Base-by-base conservation (phyloP, 1,140 invertebrate species). In the Cydia strobilella region DNA sequence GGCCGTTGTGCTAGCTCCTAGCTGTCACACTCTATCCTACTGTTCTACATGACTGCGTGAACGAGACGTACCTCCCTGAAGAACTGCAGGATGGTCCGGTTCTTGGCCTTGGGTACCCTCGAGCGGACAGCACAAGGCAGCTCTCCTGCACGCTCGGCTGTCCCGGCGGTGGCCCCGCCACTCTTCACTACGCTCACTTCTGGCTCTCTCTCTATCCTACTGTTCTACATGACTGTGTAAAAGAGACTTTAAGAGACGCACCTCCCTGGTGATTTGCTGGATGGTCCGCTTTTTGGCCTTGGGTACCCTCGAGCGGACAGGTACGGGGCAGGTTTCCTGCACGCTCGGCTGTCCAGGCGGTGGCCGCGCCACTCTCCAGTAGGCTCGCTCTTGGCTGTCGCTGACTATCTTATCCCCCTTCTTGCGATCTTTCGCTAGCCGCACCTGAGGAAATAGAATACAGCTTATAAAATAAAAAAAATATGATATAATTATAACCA, bases 151-250 rank as follows among this genome's bases (percentile, higher is more conserved):
- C 96, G 83, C 96, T 97, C 45, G 95, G 94, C 86, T 96, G 96
- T n/a, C 97, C 97, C 62, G 97, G 98, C 75, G 98, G 97, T 78
- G 98, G 98, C 82, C 35, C 98, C 96, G 98, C 82, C 35, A 99
- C 97, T 78, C 98, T 95, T 98, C 98, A 99, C 93, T 98, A 99
- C 18, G 98, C 98, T 79, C 98, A 94, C 90, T 99, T 98, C 91
- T 99, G 98, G 79, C 97, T 98, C 90, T 99, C 98, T 75, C 96
- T 96, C n/a, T 15, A n/a, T 51, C 15, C 3, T 10, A 10, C 1
- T 59, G n/a, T 18, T 59, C 18, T 10, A 23, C 7, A 20, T 2
- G 12, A 18, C 3, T 51, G n/a, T 23, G 54, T 20, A 7, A 23
- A 4, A 35, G 0, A 65, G 0, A 69, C 80, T 20, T 7, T 10